phyloP scores from a whole-genome alignment of 2,113 vertebrate genomes.

The Xyrauchen texanus region DNA sequence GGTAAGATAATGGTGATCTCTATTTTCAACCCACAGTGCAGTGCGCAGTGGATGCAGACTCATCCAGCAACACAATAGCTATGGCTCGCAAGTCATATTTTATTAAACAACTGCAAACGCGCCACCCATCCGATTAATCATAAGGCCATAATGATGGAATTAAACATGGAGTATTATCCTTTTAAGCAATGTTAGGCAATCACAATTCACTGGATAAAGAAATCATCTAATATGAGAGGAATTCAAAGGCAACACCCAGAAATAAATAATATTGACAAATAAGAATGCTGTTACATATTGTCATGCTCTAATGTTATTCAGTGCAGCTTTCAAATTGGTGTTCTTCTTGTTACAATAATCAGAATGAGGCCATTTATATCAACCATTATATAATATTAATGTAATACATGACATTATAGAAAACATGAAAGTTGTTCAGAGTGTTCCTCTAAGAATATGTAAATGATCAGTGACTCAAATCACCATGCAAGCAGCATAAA shows the following conservation, averaged over 20 bases:
- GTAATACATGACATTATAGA: constrained; percentile 41
- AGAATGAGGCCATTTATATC: constrained; percentile 15
- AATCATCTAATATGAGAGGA: not conserved
- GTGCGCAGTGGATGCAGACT: not conserved
- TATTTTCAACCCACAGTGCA: constrained; percentile 9
- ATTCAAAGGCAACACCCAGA: constrained; percentile 17
- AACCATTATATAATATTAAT: constrained; percentile 44
- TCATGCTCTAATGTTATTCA: not conserved
- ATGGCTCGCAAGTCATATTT: constrained; percentile 21
- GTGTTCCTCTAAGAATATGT: constrained; percentile 42
- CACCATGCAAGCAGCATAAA: constrained; percentile 46
- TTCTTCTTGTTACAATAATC: not conserved
- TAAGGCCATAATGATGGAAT: not conserved
- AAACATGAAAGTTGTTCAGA: constrained; percentile 41
- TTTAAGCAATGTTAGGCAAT: not conserved
- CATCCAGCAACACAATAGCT: not conserved
- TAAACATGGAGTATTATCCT: not conserved
- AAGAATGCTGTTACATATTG: not conserved
- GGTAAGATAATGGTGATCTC: constrained; percentile 17
- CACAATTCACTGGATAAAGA: not conserved
- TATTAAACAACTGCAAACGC: constrained; percentile 16
- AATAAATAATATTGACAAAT: constrained; percentile 2
- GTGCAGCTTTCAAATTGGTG: not conserved
- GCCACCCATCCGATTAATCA: constrained; percentile 3
- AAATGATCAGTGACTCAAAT: constrained; percentile 48